phyloP scores from a whole-genome alignment of 2,113 vertebrate genomes.

The Laterallus jamaicensis region DNA sequence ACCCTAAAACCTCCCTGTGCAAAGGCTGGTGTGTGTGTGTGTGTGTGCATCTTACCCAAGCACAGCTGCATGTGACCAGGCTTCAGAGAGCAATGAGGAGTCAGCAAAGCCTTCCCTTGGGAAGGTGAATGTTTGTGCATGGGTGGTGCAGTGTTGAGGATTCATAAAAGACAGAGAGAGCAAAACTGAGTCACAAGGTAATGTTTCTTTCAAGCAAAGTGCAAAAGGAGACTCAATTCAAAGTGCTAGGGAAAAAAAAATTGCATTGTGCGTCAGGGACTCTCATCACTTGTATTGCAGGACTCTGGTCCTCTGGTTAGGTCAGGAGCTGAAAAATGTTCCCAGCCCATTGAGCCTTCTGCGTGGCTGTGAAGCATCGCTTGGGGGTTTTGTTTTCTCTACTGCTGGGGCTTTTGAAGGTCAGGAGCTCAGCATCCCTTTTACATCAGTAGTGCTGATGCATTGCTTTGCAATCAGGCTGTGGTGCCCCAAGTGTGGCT shows the following conservation, averaged over 20 bases:
- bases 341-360: not conserved
- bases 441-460: rapidly evolving
- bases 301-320: not conserved
- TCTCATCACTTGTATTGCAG: not conserved
- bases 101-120: not conserved
- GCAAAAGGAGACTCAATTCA: not conserved
- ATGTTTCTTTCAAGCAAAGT: rapidly evolving
- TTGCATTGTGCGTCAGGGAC: not conserved
- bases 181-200: not conserved
- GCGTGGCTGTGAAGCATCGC: not conserved
- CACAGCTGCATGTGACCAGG: rapidly evolving
- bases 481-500: not conserved
- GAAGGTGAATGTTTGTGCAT: rapidly evolving
- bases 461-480: not conserved
- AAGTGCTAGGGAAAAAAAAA: not conserved
- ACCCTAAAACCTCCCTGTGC: not conserved
- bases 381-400: too few species aligned
- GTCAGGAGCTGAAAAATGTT: not conserved
- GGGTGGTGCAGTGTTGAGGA: rapidly evolving
- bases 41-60: not conserved
- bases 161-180: not conserved
- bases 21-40: not conserved
- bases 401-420: rapidly evolving
- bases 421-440: not conserved
- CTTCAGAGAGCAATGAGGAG: not conserved